Conservation (phyloP, 2,888 invertebrate species). For the Sacculina carcini region DNA sequence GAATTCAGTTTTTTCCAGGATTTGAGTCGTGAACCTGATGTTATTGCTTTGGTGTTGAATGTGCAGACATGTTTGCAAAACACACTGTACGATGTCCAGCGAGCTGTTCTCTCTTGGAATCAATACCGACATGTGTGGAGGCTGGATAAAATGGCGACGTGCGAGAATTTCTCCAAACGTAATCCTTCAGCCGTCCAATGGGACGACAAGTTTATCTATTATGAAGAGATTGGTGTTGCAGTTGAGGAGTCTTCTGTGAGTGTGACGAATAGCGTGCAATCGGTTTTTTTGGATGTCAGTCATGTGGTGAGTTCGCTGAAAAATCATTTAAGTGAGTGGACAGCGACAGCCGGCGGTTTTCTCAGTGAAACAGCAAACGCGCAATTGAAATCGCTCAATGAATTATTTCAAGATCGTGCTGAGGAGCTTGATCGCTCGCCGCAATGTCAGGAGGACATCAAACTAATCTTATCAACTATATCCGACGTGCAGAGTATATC, state of each 20-base stretch:
- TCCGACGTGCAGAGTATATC: slow-evolving; percentile 43
- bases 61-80: slow-evolving; percentile 39
- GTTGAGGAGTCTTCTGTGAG: too few relatives aligned
- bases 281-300: too few relatives aligned
- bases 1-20: slow-evolving; percentile 59
- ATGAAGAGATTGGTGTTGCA: slow-evolving; percentile 45
- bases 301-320: too few relatives aligned
- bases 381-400: too few relatives aligned
- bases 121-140: slow-evolving; percentile 48
- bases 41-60: slow-evolving; percentile 35
- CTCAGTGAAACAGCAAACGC: too few relatives aligned
- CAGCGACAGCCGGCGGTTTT: too few relatives aligned
- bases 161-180: slow-evolving; percentile 46
- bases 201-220: slow-evolving; percentile 62
- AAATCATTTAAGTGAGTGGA: too few relatives aligned
- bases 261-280: too few relatives aligned
- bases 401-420: too few relatives aligned
- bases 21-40: slow-evolving; percentile 37
- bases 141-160: slow-evolving; percentile 40
- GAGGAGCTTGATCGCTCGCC: slow-evolving; percentile 46
- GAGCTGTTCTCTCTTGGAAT: slow-evolving; percentile 31
- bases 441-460: slow-evolving; percentile 50
- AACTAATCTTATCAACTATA: slow-evolving; percentile 58
- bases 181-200: slow-evolving; percentile 35
- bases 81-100: slow-evolving; percentile 34